phyloP scores from a whole-genome alignment of 2,888 invertebrate genomes.

The Hydriomena furcata region DNA sequence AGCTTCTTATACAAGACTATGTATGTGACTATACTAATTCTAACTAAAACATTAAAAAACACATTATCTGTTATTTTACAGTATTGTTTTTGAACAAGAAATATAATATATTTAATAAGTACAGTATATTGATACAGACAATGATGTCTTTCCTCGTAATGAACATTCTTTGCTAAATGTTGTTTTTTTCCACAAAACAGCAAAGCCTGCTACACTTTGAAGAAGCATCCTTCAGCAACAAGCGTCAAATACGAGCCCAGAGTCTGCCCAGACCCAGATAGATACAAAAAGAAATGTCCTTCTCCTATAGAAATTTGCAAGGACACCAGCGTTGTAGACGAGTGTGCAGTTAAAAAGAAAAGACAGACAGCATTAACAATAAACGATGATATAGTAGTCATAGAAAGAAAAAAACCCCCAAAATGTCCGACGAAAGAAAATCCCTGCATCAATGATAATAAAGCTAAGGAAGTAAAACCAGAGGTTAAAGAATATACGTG shows the following conservation, averaged over 20 bases:
- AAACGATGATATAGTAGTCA: slow-evolving; percentile 4
- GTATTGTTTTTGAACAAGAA: too few species aligned
- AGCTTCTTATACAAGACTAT: too few species aligned
- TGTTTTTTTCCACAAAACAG: neutral
- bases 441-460: slow-evolving; percentile 6
- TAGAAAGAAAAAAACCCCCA: slow-evolving; percentile 11
- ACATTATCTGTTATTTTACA: too few species aligned
- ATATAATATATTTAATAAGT: too few species aligned
- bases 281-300: slow-evolving; percentile 11
- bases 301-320: slow-evolving; percentile 8
- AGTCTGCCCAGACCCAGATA: slow-evolving; percentile 7
- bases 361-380: neutral
- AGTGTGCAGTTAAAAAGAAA: slow-evolving; percentile 3
- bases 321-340: neutral
- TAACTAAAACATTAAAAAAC: too few species aligned
- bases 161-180: neutral
- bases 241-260: neutral
- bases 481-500: neutral
- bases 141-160: too few species aligned
- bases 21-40: too few species aligned
- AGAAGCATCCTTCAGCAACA: slow-evolving; percentile 12
- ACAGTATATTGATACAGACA: too few species aligned
- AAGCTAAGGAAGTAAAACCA: neutral
- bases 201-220: neutral
- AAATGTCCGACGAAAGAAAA: slow-evolving; percentile 13